phyloP scores from a whole-genome alignment of 2,113 vertebrate species.

The Planiliza haematocheilus region DNA sequence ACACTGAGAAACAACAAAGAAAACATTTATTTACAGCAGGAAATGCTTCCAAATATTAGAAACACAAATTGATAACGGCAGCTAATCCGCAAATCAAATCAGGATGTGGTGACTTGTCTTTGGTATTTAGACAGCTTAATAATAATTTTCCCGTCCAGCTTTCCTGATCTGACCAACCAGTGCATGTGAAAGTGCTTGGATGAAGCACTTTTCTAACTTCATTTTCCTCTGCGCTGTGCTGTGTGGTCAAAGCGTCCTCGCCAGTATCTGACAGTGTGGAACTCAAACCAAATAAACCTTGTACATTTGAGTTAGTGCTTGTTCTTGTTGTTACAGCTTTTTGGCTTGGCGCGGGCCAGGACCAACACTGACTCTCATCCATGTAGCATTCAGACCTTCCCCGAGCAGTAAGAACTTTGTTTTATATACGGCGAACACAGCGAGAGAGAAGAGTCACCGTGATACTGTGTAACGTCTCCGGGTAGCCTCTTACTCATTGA shows the following conservation, averaged over 20 bases:
- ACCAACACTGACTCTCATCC: conserved; percentile 58
- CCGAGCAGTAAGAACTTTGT: conserved; percentile 51
- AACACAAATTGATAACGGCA: no score
- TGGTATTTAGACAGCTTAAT: conserved; percentile 15
- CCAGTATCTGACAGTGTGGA: conserved; percentile 67
- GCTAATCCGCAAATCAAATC: no score
- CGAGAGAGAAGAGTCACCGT: conserved; percentile 1
- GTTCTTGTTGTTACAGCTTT: conserved; percentile 78
- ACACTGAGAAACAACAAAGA: no score
- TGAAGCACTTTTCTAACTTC: conserved; percentile 27
- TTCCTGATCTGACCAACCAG: conserved; percentile 32
- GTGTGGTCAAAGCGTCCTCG: conserved; percentile 44
- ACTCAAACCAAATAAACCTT: conserved; percentile 73
- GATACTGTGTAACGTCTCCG: background rate
- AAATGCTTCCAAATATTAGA: no score
- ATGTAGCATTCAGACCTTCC: conserved; percentile 41
- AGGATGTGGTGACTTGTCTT: background rate
- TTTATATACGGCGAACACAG: conserved; percentile 31
- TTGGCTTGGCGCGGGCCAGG: conserved; percentile 54
- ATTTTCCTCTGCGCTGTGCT: conserved; percentile 49
- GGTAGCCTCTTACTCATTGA: background rate
- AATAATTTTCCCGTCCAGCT: conserved; percentile 13
- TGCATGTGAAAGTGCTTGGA: conserved; percentile 29
- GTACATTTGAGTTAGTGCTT: conserved; percentile 68
- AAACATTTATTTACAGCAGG: no score